Evolutionary conservation across 2,888 invertebrate genomes (phyloP).

Genomic region (Malacosoma neustria): DNA sequence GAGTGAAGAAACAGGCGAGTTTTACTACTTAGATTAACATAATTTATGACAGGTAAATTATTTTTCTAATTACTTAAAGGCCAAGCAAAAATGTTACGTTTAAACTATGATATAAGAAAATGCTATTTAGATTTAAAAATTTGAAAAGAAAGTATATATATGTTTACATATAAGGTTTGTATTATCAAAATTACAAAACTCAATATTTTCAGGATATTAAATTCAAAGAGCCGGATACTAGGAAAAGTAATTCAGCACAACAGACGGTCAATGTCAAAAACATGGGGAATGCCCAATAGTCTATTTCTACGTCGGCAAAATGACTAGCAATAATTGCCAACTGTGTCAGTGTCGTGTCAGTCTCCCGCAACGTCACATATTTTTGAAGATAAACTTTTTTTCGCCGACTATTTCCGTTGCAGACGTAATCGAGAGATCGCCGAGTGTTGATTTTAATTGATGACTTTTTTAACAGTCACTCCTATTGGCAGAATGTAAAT

Average conservation of each 20-base stretch:
- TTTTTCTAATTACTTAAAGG: too few species aligned
- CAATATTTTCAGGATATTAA: too few species aligned
- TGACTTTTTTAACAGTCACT: conserved; percentile 1
- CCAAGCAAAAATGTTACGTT: too few species aligned
- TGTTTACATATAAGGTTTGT: too few species aligned
- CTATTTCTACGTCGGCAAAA: conserved; percentile 29
- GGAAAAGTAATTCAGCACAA: not conserved
- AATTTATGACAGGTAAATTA: too few species aligned
- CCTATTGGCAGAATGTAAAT: conserved; percentile 7
- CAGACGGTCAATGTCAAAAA: conserved; percentile 24
- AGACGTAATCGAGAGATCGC: not conserved
- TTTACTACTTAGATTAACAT: too few species aligned
- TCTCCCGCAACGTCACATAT: conserved; percentile 10
- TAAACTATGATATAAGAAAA: too few species aligned
- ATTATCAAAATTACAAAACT: too few species aligned
- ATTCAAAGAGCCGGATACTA: too few species aligned
- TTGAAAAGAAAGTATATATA: too few species aligned
- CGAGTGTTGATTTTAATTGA: not conserved
- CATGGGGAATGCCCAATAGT: conserved; percentile 17
- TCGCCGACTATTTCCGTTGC: not conserved
- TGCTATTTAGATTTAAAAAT: too few species aligned
- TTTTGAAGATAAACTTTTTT: conserved; percentile 1
- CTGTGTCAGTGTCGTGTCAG: conserved; percentile 30
- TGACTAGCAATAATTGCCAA: conserved; percentile 16
- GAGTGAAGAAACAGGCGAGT: too few species aligned